Evolutionary conservation across 1,140 invertebrate genomes (phyloP).

Genomic region (Cyclina sinensis): DNA sequence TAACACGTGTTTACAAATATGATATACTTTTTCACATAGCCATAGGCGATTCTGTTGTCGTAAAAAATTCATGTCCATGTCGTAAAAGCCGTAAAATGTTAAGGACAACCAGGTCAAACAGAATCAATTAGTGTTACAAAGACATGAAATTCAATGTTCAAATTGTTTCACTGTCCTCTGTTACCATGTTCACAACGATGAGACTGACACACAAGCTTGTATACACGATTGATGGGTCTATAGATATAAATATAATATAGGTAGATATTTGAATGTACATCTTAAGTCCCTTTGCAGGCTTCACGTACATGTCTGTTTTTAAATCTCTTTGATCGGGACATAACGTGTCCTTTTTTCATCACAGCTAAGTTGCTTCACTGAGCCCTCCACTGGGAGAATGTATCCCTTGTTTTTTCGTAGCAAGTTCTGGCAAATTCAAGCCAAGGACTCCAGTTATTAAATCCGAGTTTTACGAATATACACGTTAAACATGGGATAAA

Average conservation of each 20-base stretch:
- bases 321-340: background rate
- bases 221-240: background rate
- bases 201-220: background rate
- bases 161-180: background rate
- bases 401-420: background rate
- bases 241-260: background rate
- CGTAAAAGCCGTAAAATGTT: background rate
- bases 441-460: too few species aligned
- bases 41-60: slow-evolving; percentile 1
- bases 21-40: background rate
- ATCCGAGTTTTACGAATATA: background rate
- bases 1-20: slow-evolving; percentile 14
- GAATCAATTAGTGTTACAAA: background rate
- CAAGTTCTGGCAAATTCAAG: background rate
- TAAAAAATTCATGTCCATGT: background rate
- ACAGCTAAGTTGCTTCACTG: slow-evolving; percentile 20
- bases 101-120: slow-evolving; percentile 19
- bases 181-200: background rate
- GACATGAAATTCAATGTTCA: background rate
- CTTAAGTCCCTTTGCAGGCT: background rate
- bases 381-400: background rate
- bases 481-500: background rate
- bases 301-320: background rate
- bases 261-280: background rate
- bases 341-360: background rate